Evolutionary conservation across 2,113 vertebrate genomes (phyloP).

Genomic region (Lamprotornis superbus): DNA sequence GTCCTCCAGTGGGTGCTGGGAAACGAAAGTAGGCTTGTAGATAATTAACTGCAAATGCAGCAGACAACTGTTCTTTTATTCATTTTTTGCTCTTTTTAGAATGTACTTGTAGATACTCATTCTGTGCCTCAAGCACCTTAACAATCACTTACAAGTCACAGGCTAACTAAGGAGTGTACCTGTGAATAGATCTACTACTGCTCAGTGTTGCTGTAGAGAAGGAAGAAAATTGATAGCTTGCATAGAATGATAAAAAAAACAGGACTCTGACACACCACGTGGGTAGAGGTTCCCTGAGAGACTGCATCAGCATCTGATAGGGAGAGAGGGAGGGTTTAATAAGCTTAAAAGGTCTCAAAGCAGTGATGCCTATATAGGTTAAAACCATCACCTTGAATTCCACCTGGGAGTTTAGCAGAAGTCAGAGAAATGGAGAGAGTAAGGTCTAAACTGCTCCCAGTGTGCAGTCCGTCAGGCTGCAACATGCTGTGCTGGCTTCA

Average conservation of each 20-base stretch:
- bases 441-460: neutral
- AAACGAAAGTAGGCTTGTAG: neutral
- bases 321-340: neutral
- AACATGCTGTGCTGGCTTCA: neutral
- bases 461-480: neutral
- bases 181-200: constrained; percentile 1
- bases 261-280: neutral
- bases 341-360: neutral
- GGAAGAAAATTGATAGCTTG: neutral
- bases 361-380: neutral
- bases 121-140: neutral
- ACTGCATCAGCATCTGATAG: neutral
- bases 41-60: neutral
- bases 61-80: constrained; percentile 14
- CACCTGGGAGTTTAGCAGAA: neutral
- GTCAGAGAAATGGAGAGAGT: neutral
- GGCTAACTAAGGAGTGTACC: neutral
- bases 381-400: constrained; percentile 20
- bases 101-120: neutral
- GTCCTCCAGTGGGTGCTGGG: neutral
- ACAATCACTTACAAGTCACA: constrained; percentile 7
- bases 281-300: neutral
- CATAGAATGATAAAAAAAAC: neutral
- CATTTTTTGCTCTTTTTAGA: constrained; percentile 14
- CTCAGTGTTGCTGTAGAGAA: neutral